These are phyloP conservation scores for Drosophila gaucha DNA, from an alignment of 2,888 invertebrate species.

Conservation along the genomic window DNA sequence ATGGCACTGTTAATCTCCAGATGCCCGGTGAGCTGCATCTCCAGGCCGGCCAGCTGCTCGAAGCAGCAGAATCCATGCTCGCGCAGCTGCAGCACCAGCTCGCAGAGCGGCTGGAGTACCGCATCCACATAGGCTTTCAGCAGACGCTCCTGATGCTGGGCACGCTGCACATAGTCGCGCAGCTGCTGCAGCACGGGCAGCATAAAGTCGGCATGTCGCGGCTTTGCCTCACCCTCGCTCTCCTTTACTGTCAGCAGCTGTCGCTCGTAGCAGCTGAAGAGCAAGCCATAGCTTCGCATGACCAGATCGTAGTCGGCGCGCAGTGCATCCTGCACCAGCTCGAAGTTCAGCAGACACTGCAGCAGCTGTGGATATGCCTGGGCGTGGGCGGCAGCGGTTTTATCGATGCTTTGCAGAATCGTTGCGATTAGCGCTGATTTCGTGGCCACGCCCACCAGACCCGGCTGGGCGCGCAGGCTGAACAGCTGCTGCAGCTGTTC, in stretches of 20 bases:
- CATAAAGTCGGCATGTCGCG: conserved; percentile 66
- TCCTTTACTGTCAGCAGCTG: conserved; percentile 49
- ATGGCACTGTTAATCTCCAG: fast-evolving
- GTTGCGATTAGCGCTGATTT: conserved; percentile 67
- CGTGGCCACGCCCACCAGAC: conserved; percentile 62
- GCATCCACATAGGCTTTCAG: conserved; percentile 49
- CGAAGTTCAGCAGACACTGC: conserved; percentile 62
- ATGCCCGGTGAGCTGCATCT: conserved; percentile 53
- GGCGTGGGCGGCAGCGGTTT: background rate
- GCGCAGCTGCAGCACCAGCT: conserved; percentile 66
- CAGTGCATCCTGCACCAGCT: conserved; percentile 78
- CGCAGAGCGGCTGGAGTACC: conserved; percentile 60
- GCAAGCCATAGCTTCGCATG: conserved; percentile 55
- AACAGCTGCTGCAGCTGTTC: conserved; percentile 44
- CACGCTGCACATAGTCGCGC: conserved; percentile 67
- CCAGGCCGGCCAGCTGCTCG: conserved; percentile 76
- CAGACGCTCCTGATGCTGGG: conserved; percentile 51
- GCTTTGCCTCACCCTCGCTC: background rate
- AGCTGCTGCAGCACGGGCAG: conserved; percentile 60
- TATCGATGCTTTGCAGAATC: conserved; percentile 31
- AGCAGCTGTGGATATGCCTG: conserved; percentile 59
- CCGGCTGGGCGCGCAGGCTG: conserved; percentile 76
- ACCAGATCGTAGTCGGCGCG: conserved; percentile 65
- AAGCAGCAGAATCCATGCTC: conserved; percentile 64
- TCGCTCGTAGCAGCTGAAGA: conserved; percentile 70